A percentile compares a stretch with the other conserved stretches of the same genome.
Evolutionary conservation across 2,113 vertebrate species (phyloP).

Genomic region (Percina caprodes): DNA sequence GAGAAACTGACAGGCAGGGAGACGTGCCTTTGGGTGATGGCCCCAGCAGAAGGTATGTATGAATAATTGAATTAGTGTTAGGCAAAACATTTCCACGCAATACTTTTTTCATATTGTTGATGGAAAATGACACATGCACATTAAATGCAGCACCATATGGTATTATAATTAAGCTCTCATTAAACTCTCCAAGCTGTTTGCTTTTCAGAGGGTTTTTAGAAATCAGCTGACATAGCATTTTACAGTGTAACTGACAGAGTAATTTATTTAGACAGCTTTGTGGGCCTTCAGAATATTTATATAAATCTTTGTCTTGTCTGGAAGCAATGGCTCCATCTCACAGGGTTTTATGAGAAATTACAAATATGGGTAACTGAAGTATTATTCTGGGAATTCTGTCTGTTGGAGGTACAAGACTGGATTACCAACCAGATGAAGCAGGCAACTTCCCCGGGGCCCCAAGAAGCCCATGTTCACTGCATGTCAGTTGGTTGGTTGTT

Average conservation of each 20-base stretch:
- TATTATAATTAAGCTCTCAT: background rate
- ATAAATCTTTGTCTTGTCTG: background rate
- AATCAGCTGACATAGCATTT: too few relatives aligned
- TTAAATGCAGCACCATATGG: slow-evolving; percentile 9
- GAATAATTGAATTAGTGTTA: slow-evolving; percentile 20
- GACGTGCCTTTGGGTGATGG: background rate
- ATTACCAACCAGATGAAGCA: background rate
- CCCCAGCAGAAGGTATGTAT: slow-evolving; percentile 14
- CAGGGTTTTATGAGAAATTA: background rate
- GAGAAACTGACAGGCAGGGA: slow-evolving; percentile 12
- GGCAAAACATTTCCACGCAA: background rate
- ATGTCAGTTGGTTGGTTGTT: background rate
- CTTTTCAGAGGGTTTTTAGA: background rate
- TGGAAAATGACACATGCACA: slow-evolving; percentile 1
- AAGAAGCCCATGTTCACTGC: background rate
- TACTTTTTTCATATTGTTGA: background rate
- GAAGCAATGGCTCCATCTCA: background rate
- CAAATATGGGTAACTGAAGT: background rate
- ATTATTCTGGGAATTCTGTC: background rate
- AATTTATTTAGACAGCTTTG: background rate
- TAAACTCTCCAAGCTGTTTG: slow-evolving; percentile 28
- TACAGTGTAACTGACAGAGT: background rate
- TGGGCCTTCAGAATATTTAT: background rate
- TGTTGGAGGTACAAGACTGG: background rate
- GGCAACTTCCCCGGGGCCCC: background rate